Percentiles rank a stretch among this genome's conserved stretches.
These are phyloP conservation scores for Anas flavirostris DNA, from an alignment of 2,797 vertebrate species.

Conservation along the genomic window DNA sequence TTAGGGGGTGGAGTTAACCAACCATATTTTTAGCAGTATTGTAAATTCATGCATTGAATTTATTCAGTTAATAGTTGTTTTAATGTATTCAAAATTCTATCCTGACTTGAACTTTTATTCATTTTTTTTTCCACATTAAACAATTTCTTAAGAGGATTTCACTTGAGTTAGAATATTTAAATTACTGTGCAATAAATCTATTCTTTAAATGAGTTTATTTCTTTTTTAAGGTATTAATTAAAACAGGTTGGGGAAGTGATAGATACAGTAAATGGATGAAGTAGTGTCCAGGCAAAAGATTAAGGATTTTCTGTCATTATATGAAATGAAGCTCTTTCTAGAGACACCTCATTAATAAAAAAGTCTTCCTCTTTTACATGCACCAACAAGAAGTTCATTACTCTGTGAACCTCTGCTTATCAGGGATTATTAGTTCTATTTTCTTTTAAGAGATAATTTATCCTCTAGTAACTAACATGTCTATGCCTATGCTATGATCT, in stretches of 20 bases:
- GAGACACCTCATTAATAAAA: conserved; percentile 69
- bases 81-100: conserved; percentile 61
- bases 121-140: conserved; percentile 68
- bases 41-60: conserved; percentile 58
- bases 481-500: not conserved
- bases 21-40: conserved; percentile 60
- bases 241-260: conserved; percentile 60
- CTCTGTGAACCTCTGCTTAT: conserved; percentile 54
- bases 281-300: conserved; percentile 70
- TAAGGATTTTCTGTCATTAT: conserved; percentile 72
- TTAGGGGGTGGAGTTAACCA: not conserved
- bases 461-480: not conserved
- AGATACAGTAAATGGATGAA: conserved; percentile 67
- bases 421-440: conserved; percentile 43
- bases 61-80: conserved; percentile 68
- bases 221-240: conserved; percentile 76
- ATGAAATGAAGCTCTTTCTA: conserved; percentile 56
- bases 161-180: conserved; percentile 72
- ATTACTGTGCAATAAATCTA: conserved; percentile 69
- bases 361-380: conserved; percentile 50
- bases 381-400: conserved; percentile 72
- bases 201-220: conserved; percentile 78
- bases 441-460: conserved; percentile 29
- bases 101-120: conserved; percentile 49
- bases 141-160: conserved; percentile 75